phyloP scores from a whole-genome alignment of 2,113 vertebrate genomes.

The Boleophthalmus pectinirostris region DNA sequence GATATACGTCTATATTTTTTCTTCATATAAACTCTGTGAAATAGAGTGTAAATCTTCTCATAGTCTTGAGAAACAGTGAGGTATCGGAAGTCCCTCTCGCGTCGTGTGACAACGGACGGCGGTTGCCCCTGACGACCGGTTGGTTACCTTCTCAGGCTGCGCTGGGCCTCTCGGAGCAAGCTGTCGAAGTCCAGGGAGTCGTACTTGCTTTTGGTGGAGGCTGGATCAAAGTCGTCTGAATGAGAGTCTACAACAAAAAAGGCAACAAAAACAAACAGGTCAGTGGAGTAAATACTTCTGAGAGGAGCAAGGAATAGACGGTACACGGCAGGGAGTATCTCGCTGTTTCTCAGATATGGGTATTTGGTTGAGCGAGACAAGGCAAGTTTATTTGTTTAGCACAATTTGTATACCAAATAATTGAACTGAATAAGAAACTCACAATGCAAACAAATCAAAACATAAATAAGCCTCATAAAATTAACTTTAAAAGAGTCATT shows the following conservation, averaged over 20 bases:
- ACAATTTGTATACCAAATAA: too few relatives aligned
- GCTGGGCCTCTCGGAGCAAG: slow-evolving; percentile 97
- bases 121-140: slow-evolving; percentile 65
- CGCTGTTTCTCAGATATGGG: background rate
- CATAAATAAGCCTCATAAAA: too few relatives aligned
- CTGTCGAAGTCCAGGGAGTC: slow-evolving; percentile 99
- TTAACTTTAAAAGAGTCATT: too few relatives aligned
- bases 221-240: slow-evolving; percentile 98
- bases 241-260: slow-evolving; percentile 78
- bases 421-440: too few relatives aligned
- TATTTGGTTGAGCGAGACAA: background rate
- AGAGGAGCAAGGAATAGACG: slow-evolving; percentile 7
- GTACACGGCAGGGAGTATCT: background rate
- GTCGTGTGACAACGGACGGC: slow-evolving; percentile 59
- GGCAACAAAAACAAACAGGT: background rate
- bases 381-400: too few relatives aligned
- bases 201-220: slow-evolving; percentile 99
- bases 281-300: slow-evolving; percentile 20
- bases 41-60: slow-evolving; percentile 90
- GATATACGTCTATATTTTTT: slow-evolving; percentile 68
- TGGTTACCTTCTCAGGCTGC: slow-evolving; percentile 97
- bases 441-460: too few relatives aligned
- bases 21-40: slow-evolving; percentile 68
- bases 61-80: slow-evolving; percentile 81
- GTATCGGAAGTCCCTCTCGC: slow-evolving; percentile 75